Percentiles rank a stretch among this genome's conserved stretches.
Evolutionary conservation across 2,797 vertebrate species (phyloP).

Genomic region (Gymnoscopelus braueri): DNA sequence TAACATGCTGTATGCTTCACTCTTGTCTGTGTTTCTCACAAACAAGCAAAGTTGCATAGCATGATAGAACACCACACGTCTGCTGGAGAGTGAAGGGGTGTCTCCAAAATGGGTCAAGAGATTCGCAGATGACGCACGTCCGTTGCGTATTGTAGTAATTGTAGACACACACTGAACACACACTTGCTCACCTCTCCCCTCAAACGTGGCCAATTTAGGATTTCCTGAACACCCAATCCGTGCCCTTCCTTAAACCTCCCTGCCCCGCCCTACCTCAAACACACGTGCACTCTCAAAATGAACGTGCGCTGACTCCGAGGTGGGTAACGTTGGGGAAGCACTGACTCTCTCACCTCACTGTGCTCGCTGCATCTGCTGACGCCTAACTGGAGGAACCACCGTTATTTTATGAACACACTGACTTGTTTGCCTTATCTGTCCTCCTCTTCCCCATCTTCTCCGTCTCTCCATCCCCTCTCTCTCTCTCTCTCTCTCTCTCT

Average conservation of each 20-base stretch:
- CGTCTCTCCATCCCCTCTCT: not conserved
- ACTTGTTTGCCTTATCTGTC: slow-evolving; percentile 4
- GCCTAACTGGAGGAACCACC: slow-evolving; percentile 44
- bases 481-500: not conserved
- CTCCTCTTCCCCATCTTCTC: not conserved
- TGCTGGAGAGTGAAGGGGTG: slow-evolving; percentile 12
- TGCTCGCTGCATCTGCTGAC: slow-evolving; percentile 70
- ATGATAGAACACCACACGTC: not conserved
- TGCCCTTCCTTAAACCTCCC: not conserved
- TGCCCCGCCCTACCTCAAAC: slow-evolving; percentile 35
- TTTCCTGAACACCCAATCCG: slow-evolving; percentile 4
- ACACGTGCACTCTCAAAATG: slow-evolving; percentile 52
- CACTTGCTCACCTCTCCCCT: slow-evolving; percentile 10
- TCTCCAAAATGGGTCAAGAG: slow-evolving; percentile 20
- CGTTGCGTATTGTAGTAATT: slow-evolving; percentile 44
- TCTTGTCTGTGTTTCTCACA: too few relatives aligned
- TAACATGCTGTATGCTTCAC: too few relatives aligned
- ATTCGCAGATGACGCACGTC: slow-evolving; percentile 35
- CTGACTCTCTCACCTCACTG: slow-evolving; percentile 64
- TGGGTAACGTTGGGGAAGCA: slow-evolving; percentile 27
- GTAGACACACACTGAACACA: slow-evolving; percentile 7
- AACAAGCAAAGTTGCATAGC: not conserved
- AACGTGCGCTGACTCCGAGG: slow-evolving; percentile 58
- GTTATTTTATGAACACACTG: not conserved
- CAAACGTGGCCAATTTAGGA: slow-evolving; percentile 26